Base-by-base conservation (phyloP, 2,888 invertebrate genomes). In the Adelognathus sp. region DNA sequence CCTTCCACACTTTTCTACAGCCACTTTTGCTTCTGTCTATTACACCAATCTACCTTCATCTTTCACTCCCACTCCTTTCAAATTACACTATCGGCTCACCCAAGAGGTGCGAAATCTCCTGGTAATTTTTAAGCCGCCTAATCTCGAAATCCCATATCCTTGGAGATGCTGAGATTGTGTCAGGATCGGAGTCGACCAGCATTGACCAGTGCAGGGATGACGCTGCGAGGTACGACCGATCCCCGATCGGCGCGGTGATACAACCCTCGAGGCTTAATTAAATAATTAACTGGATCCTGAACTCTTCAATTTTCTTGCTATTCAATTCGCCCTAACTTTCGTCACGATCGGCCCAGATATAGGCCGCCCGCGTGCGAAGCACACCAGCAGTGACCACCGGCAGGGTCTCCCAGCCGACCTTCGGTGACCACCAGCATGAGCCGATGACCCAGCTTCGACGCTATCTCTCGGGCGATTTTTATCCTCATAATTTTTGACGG, bases 221-320 rank as follows among this genome's bases (percentile, higher is more conserved):
- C 1, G 44, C 29, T 31, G 44, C 63, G 58, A 63, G 71, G 39
- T 44, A 64, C 77, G 50, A 52, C 46, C 36, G 66, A 76, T 60
- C 72, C 39, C 60, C 31, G 69, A 75, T 71, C 44, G 46, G 18
- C 58, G n/a, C 5, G 1, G 16, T 16, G 71, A 67, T 71, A 75
- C 6, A n/a, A n/a, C 63, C 18, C 27, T 50, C 14, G 50, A 33
- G 11, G 16, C 60, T 56, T 79, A 83, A 83, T 83, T 75, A 79
- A 83, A 83, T 82, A 79, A 83, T 82, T 79, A 74, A n/a, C 54
- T 46, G 50, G 58, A 73, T 67, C 29, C 29, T 61, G 16, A 52
- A 18, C 61, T 46, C 72, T 63, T 46, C 44, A 61, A 83, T 81
- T 82, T 79, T 72, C 80, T 72, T 50, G 63, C 71, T 46, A 71